Conservation (phyloP, 2,113 vertebrate species). For the Actinemys pallida region DNA sequence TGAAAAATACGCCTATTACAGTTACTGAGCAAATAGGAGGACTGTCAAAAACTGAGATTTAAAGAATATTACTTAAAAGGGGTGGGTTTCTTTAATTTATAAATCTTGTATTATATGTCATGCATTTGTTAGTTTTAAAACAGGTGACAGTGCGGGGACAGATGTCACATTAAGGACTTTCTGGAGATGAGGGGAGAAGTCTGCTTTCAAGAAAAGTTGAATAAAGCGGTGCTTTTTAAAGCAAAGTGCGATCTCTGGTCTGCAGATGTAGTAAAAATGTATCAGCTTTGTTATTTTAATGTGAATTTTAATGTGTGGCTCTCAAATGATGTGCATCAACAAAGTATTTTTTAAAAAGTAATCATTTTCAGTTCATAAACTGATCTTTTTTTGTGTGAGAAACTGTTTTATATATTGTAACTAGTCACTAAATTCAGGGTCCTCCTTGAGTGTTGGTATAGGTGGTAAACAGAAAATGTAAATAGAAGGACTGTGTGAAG, state of each 20-base stretch:
- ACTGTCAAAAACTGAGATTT: constrained; percentile 86
- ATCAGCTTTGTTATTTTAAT: constrained; percentile 46
- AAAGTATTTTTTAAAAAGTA: not conserved
- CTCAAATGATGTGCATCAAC: not conserved
- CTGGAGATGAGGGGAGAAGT: constrained; percentile 66
- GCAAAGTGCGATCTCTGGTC: constrained; percentile 6
- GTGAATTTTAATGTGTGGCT: constrained; percentile 45
- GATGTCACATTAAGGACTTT: constrained; percentile 83
- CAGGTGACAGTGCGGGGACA: constrained; percentile 75
- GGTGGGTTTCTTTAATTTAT: constrained; percentile 86
- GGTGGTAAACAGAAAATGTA: not conserved
- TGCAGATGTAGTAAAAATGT: constrained; percentile 22
- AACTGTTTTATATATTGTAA: not conserved
- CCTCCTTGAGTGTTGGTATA: not conserved
- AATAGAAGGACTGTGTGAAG: not conserved
- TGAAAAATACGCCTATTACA: constrained; percentile 85
- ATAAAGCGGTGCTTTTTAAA: constrained; percentile 48
- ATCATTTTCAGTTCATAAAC: not conserved
- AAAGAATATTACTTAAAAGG: constrained; percentile 89
- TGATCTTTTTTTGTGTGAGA: not conserved
- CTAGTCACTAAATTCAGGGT: not conserved
- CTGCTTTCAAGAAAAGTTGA: constrained; percentile 32
- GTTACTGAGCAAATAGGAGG: constrained; percentile 85
- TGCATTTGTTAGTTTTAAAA: constrained; percentile 81
- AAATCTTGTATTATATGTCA: constrained; percentile 84